Conservation (phyloP, 1,140 invertebrate genomes). For the Drosophila tsacasi region DNA sequence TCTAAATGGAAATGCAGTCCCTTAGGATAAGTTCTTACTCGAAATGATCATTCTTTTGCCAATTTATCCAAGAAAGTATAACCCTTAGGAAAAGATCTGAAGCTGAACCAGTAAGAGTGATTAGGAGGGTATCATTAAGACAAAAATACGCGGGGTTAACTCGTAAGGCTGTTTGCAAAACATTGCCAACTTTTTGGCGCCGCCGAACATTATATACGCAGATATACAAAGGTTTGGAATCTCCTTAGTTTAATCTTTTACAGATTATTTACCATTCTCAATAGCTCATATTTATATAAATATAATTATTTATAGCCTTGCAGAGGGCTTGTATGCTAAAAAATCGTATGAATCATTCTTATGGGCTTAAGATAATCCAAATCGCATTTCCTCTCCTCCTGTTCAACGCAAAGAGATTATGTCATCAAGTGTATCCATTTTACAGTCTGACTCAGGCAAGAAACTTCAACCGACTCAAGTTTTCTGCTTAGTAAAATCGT, state of each 20-base stretch:
- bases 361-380: background rate
- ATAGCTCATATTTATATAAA: too few relatives aligned
- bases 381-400: too few relatives aligned
- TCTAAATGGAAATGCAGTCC: background rate
- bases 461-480: background rate
- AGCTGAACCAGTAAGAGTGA: background rate
- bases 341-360: too few relatives aligned
- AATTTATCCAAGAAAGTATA: background rate
- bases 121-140: too few relatives aligned
- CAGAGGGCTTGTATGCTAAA: background rate
- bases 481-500: background rate
- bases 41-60: background rate
- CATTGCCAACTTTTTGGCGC: background rate
- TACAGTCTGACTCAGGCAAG: background rate
- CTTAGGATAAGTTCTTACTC: too few relatives aligned
- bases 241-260: background rate
- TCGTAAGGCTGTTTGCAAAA: background rate
- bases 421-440: background rate
- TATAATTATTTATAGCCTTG: background rate
- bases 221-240: too few relatives aligned
- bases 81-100: background rate
- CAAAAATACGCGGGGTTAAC: too few relatives aligned
- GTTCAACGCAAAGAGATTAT: background rate
- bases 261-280: background rate
- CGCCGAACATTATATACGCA: background rate